phyloP scores from a whole-genome alignment of 2,888 invertebrate species.

The Chymomyza amoena region DNA sequence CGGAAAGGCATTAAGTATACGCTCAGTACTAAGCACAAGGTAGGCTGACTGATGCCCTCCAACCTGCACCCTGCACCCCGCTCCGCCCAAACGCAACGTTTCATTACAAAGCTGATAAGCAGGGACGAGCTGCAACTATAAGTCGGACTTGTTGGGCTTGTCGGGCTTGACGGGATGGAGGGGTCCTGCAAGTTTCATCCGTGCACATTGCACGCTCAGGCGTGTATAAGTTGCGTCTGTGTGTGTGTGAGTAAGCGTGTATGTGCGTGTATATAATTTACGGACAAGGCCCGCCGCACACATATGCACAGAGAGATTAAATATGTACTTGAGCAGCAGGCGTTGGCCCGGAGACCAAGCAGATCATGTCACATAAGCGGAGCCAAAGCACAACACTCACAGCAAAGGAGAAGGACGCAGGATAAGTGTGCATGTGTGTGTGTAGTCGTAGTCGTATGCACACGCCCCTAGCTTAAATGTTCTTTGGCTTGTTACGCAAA shows the following conservation, averaged over 20 bases:
- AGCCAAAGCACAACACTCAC: not conserved
- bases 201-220: not conserved
- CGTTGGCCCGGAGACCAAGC: not conserved
- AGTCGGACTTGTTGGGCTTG: not conserved
- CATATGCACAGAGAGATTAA: not conserved
- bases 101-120: not conserved
- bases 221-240: not conserved
- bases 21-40: not conserved
- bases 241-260: not conserved
- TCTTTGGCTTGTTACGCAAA: slow-evolving; percentile 38
- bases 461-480: not conserved
- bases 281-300: not conserved
- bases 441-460: no score
- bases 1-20: not conserved
- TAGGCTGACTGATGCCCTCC: no score
- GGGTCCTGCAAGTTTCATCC: not conserved
- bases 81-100: not conserved
- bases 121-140: not conserved
- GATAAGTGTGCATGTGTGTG: no score
- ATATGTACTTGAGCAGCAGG: not conserved
- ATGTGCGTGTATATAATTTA: not conserved
- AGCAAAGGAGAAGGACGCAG: not conserved
- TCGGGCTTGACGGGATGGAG: no score
- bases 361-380: not conserved
- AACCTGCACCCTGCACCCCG: not conserved